Evolutionary conservation across 2,113 vertebrate species (phyloP).

Genomic region (Numenius arquata): DNA sequence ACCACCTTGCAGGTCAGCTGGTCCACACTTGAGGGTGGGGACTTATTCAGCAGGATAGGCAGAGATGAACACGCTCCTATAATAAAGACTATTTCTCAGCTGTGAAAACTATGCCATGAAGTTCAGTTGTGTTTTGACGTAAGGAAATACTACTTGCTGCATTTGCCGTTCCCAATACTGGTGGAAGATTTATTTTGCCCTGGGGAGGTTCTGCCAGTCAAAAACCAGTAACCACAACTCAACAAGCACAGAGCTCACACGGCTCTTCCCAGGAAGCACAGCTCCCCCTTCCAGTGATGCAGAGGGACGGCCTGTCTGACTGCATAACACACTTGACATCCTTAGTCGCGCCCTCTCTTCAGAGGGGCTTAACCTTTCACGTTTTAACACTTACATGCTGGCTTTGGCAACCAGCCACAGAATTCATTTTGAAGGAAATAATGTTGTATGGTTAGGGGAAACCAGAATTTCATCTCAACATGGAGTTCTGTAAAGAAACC

Average conservation of each 20-base stretch:
- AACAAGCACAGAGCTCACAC: neutral
- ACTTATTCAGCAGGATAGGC: neutral
- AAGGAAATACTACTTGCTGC: neutral
- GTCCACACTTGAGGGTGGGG: neutral
- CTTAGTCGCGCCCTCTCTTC: neutral
- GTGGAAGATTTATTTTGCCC: neutral
- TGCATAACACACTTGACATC: rapidly evolving
- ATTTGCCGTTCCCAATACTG: neutral
- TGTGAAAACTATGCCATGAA: neutral
- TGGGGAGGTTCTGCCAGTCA: neutral
- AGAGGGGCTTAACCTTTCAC: neutral
- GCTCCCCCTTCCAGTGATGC: neutral
- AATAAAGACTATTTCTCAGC: neutral
- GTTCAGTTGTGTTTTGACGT: neutral
- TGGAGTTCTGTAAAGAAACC: neutral
- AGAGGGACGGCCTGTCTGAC: neutral
- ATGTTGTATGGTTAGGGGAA: neutral
- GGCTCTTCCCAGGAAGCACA: neutral
- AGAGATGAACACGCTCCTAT: neutral
- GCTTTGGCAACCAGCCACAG: neutral
- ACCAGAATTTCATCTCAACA: neutral
- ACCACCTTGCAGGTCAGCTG: neutral
- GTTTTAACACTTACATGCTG: neutral
- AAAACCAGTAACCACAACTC: neutral
- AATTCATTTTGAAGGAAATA: neutral